Conservation (phyloP, 2,888 invertebrate genomes). For the Taenaris catops region DNA sequence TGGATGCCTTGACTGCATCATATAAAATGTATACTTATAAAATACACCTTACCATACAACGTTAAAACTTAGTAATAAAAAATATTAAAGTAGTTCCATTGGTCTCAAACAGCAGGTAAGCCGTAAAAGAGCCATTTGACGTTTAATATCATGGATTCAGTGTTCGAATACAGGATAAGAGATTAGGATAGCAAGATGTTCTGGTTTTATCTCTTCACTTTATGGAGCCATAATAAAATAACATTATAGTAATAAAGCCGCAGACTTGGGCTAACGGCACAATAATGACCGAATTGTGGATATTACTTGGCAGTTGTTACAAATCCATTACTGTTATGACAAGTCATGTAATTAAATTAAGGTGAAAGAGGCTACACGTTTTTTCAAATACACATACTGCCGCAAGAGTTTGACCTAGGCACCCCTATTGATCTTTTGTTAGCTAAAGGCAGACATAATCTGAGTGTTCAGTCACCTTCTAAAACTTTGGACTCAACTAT, state of each 20-base stretch:
- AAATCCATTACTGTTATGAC: slow-evolving; percentile 7
- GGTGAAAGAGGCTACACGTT: background rate
- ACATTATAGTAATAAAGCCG: slow-evolving; percentile 17
- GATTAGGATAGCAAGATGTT: slow-evolving; percentile 40
- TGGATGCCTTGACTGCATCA: no score
- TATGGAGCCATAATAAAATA: slow-evolving; percentile 18
- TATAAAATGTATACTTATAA: no score
- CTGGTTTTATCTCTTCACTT: slow-evolving; percentile 28
- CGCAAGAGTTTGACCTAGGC: no score
- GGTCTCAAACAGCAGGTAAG: slow-evolving; percentile 17
- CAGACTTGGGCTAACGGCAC: slow-evolving; percentile 8
- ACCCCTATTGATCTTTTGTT: no score
- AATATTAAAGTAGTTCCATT: slow-evolving; percentile 15
- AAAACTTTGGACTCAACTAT: no score
- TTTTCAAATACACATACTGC: no score
- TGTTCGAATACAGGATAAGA: slow-evolving; percentile 29
- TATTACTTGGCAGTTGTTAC: slow-evolving; percentile 9
- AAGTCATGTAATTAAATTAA: background rate
- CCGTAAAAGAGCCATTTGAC: slow-evolving; percentile 14
- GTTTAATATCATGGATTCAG: slow-evolving; percentile 9
- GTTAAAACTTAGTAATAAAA: slow-evolving; percentile 11
- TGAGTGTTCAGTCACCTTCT: no score
- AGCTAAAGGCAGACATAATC: no score
- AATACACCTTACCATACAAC: no score
- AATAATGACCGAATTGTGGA: slow-evolving; percentile 13